Base-by-base conservation (phyloP, 1,140 invertebrate genomes). In the Chymomyza costata region DNA sequence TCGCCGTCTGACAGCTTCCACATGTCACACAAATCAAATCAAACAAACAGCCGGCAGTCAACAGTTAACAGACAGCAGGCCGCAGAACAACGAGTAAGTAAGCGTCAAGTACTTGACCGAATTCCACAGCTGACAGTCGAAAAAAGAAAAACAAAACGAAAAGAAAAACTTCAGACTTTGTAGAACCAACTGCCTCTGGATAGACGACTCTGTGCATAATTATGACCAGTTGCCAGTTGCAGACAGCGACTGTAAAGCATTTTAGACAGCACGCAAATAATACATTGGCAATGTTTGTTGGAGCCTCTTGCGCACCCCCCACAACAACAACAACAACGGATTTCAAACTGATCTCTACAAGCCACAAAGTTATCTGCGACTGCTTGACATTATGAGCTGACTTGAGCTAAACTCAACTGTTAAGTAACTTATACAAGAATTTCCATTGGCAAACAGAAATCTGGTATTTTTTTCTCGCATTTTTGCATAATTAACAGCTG, bases 11-110 rank as follows among this genome's bases (percentile, higher is more conserved):
- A 71, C 73, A 67, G 71, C 67, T 73, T 73, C 67, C 63, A 71
- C 71, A 71, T 78, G 71, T 67, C 73, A 71, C 71, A 78, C 71
- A 80, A 78, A 71, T 76, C 71, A 76, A 59, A 70, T 52, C 62
- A 52, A 71, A 78, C 64, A 60, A 35, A 41, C 17, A 35, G 41
- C 40, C 18, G 40, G 6, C 31, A 52, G 31, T 44, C 28, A 25
- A 28, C 37, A 31, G 46, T 38, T 44, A 45, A 18, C 61, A 54
- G 56, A 40, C 32, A 39, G 58, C 40, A 32, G 55, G 50, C 51
- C 34, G 44, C n/a, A 15, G 18, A 16, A 19, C 43, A 28, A 15
- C 6, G 43, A 43, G 16, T 38, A 5, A 34, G 32, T 3, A 3
- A 65, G 49, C 41, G 53, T 61, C 54, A 57, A 78, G 73, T 78